A percentile compares a stretch with the other conserved stretches of the same genome.
Evolutionary conservation across 2,113 vertebrate genomes (phyloP).

Genomic region (Odontophorus gujanensis): DNA sequence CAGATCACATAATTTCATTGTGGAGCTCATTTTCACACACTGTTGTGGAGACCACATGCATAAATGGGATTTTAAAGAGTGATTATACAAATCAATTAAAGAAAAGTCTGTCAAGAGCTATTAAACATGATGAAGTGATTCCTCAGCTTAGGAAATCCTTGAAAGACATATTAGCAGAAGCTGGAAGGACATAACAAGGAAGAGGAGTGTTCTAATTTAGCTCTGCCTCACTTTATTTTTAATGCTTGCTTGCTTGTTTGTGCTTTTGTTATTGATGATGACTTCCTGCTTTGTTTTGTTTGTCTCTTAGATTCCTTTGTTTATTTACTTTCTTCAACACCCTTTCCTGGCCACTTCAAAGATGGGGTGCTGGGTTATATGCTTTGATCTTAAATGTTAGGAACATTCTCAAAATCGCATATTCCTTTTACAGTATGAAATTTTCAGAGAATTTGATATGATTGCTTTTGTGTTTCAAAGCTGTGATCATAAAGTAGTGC

Average conservation of each 20-base stretch:
- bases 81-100: slow-evolving; percentile 44
- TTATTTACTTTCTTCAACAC: not conserved
- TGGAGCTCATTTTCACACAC: not conserved
- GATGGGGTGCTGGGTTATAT: not conserved
- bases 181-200: not conserved
- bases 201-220: not conserved
- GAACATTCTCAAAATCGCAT: slow-evolving; percentile 6
- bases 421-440: slow-evolving; percentile 14
- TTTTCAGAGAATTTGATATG: slow-evolving; percentile 17
- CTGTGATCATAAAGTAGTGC: not conserved
- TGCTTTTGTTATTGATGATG: not conserved
- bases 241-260: not conserved
- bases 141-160: not conserved
- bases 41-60: not conserved
- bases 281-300: not conserved
- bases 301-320: not conserved
- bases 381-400: slow-evolving; percentile 2
- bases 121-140: slow-evolving; percentile 28
- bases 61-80: slow-evolving; percentile 15
- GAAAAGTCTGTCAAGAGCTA: not conserved
- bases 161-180: not conserved
- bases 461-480: slow-evolving; percentile 27
- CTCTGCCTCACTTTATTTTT: not conserved
- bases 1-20: not conserved
- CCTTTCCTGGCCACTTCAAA: not conserved